Evolutionary conservation across 2,797 vertebrate species (phyloP).

Genomic region (Syngnathus rostellatus): DNA sequence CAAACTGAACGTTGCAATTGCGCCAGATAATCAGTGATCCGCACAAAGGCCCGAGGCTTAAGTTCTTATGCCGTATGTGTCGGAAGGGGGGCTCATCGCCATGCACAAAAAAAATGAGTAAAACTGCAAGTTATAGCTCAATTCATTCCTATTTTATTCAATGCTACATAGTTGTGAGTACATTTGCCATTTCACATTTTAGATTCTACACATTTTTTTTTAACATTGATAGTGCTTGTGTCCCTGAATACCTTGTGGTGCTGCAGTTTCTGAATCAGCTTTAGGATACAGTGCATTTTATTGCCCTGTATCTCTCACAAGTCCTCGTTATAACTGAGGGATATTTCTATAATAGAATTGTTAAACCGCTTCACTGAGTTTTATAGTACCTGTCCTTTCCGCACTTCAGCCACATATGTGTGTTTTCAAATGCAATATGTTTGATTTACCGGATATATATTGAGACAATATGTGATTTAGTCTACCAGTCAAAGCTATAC

Average conservation of each 20-base stretch:
- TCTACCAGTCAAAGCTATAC: background rate
- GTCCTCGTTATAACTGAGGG: background rate
- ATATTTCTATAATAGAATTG: background rate
- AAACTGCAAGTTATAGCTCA: too few species aligned
- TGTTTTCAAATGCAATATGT: background rate
- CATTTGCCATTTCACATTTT: background rate
- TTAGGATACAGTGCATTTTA: background rate
- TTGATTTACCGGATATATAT: background rate
- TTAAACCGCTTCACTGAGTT: background rate
- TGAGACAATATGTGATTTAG: background rate
- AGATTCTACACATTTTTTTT: background rate
- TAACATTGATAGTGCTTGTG: conserved; percentile 1
- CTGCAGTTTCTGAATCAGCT: background rate
- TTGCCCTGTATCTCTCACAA: background rate
- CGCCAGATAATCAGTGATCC: too few species aligned
- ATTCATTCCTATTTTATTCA: too few species aligned
- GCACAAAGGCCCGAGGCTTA: too few species aligned
- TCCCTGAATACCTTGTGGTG: conserved; percentile 15
- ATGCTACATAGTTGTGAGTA: background rate
- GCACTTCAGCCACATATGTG: background rate
- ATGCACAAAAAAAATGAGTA: too few species aligned
- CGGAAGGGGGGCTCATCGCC: too few species aligned
- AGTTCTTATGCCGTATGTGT: too few species aligned
- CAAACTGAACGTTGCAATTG: too few species aligned
- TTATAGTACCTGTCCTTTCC: background rate